Evolutionary conservation across 2,888 invertebrate species (phyloP), one percentile per base, ranked within the genome.

Genomic region (Pollenia griseotomentosa): DNA sequence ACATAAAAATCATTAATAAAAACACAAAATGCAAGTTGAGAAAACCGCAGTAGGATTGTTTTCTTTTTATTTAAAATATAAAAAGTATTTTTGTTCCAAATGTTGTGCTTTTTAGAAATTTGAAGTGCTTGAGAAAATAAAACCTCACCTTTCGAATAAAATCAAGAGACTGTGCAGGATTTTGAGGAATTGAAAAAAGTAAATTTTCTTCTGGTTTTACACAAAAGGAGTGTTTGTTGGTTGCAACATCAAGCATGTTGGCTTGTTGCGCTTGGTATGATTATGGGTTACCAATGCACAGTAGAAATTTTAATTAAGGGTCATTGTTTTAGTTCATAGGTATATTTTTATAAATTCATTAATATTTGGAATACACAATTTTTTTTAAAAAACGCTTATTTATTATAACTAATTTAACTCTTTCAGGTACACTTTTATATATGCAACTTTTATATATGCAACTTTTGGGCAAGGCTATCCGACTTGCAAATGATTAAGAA

Each of bases 141-240:
- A 89, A 89, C 89, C 89, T 89, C 89, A 89, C 89, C 89, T 88
- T 89, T 87, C 89, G 88, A 89, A 88, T 89, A 89, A 89, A 89
- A 88, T 88, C 88, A 88, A 89, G 89, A 88, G 88, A 89, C 89
- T 88, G 84, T 85, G 85, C 85, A 87, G 86, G 87, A 87, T 85
- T 87, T 87, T 68, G 73, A 78, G 81, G 81, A 87, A 74, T 81
- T 79, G 68, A 59, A 73, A 74, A 82, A 87, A 87, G 87, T 84
- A 77, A 87, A 65, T 81, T 87, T 86, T 83, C 70, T 55, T 53
- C 42, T 63, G 79, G 87, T 84, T 63, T 77, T 74, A 84, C 55
- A 55, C 59, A 63, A 81, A 87, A 87, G 87, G 87, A 87, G 87
- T 87, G 87, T 87, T 87, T 86, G 79, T 74, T 71, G 33, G 51